Conservation (phyloP, 2,797 vertebrate genomes). For the Urocyon cinereoargenteus region DNA sequence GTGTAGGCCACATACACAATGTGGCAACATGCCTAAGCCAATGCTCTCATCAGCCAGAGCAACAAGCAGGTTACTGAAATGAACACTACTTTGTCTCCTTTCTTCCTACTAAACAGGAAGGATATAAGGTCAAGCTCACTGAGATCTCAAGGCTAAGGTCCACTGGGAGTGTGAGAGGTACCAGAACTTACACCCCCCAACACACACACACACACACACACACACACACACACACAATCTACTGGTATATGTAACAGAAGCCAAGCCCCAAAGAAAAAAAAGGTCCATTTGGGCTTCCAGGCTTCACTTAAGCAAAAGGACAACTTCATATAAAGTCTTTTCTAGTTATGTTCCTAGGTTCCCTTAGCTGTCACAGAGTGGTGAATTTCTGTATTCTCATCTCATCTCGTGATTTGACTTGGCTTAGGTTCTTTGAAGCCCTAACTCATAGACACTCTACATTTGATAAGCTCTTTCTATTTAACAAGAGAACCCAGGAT, state of each 20-base stretch:
- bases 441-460: neutral
- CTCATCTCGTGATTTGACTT: conserved; percentile 10
- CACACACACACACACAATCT: neutral
- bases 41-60: neutral
- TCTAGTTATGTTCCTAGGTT: conserved; percentile 25
- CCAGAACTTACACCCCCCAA: neutral
- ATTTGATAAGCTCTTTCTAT: neutral
- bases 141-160: neutral
- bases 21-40: conserved; percentile 31
- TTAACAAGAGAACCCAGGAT: neutral
- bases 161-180: neutral
- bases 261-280: neutral
- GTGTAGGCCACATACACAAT: conserved; percentile 19
- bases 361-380: neutral
- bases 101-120: neutral
- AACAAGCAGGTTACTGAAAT: neutral
- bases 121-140: neutral
- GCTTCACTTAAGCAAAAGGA: conserved; percentile 55
- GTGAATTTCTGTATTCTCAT: neutral
- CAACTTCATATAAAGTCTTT: conserved; percentile 34
- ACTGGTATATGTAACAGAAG: neutral
- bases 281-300: neutral
- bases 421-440: neutral
- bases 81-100: neutral
- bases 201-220: no score